These are phyloP conservation scores for Contarinia nasturtii DNA, from an alignment of 1,140 invertebrate genomes.

Conservation along the genomic window DNA sequence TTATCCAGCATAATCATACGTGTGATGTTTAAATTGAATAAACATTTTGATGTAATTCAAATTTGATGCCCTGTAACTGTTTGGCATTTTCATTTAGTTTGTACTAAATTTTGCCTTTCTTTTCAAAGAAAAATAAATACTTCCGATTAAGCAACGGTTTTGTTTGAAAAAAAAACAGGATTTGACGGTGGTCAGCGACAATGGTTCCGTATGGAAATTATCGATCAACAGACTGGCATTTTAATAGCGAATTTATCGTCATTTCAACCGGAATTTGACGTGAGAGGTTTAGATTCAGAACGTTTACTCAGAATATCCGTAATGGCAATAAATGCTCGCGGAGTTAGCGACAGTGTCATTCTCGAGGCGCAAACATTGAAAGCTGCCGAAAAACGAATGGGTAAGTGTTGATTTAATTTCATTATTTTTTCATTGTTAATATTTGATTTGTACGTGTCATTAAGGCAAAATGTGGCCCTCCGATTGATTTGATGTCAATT, in stretches of 20 bases:
- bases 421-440: no score
- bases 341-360: slow-evolving; percentile 32
- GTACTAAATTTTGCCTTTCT: no score
- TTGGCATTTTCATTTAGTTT: no score
- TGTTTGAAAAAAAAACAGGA: slow-evolving; percentile 24
- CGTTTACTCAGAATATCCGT: slow-evolving; percentile 45
- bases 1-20: no score
- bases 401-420: slow-evolving; percentile 25
- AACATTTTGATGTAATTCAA: no score
- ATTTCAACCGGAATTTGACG: slow-evolving; percentile 40
- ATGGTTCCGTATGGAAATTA: slow-evolving; percentile 51
- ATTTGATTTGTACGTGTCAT: no score
- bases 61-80: no score
- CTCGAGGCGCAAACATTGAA: slow-evolving; percentile 48
- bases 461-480: no score
- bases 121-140: no score
- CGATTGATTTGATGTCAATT: no score
- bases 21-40: no score
- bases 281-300: slow-evolving; percentile 46
- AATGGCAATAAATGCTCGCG: slow-evolving; percentile 38
- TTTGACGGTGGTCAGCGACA: slow-evolving; percentile 61
- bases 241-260: slow-evolving; percentile 48
- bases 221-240: slow-evolving; percentile 41
- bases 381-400: slow-evolving; percentile 59
- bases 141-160: no score